Evolutionary conservation across 2,113 vertebrate species (phyloP), one percentile per base, ranked within the genome.

Genomic region (Dipodomys spectabilis): DNA sequence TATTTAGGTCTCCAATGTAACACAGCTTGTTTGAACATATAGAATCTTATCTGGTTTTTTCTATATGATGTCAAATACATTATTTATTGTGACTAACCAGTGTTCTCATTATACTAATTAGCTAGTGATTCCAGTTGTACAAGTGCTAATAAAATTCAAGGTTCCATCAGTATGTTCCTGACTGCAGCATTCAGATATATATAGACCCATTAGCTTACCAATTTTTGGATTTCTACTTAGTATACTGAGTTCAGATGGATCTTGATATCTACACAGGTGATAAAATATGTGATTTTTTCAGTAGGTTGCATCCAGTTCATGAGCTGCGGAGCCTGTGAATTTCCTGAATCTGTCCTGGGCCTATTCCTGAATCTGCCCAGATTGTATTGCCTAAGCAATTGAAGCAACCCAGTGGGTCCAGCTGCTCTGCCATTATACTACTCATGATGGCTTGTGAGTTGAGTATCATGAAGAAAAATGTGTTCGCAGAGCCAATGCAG

Each of bases 381-480:
- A 95, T 99, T 98, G 86, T 99, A 99, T 99, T 99, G 67, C 98
- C 98, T 2, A 99, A 98, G 95, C 98, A 99, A 93, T 99, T 98
- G 89, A 98, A 98, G 97, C 98, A 99, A 64, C 98, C 98, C 8
- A 99, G 97, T 28, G 74, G 98, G 8, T 98, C 97, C 77, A 99
- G 97, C 97, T 99, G 99, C 82, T 98, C 96, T 25, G 97, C 97
- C 19, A 99, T 99, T 94, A 99, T 96, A 6, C 98, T 98, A 75
- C 98, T 99, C 94, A 98, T 95, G 7, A 98, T 99, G 1, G 98
- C 98, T 93, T 99, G 98, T 1, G 98, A 99, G 3, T 98, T 99
- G 20, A 99, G 98, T 13, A 98, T 99, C 98, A 99, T 99, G 83
- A 99, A 99, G 19, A 99, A 98, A 25, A 99, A 99, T 35, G 98